Percentiles rank a stretch among this genome's conserved stretches.
Evolutionary conservation across 2,113 vertebrate species (phyloP).

Genomic region (Otus sunia): DNA sequence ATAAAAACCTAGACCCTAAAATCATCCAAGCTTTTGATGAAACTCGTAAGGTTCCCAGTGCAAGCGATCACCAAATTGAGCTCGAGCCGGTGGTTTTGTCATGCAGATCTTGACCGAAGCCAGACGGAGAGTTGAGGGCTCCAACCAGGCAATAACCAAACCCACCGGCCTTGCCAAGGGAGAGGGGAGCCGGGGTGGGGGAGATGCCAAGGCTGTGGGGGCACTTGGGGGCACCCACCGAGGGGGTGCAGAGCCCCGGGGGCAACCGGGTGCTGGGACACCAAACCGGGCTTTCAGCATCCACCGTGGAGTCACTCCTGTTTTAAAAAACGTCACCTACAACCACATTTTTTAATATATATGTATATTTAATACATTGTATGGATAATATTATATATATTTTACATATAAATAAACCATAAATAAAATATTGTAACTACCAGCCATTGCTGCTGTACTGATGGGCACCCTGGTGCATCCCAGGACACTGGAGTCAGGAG

Average conservation of each 20-base stretch:
- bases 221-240: not conserved
- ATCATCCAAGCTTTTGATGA: conserved; percentile 19
- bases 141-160: not conserved
- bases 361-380: not conserved
- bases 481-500: not conserved
- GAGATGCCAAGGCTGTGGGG: rapidly evolving
- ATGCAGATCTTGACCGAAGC: not conserved
- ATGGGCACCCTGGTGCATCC: not conserved
- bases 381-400: not conserved
- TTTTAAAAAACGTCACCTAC: not conserved
- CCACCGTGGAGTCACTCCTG: not conserved
- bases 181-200: rapidly evolving
- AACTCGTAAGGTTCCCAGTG: conserved; percentile 1
- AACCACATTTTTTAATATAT: no score
- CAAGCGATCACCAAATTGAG: not conserved
- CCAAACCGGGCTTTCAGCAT: not conserved
- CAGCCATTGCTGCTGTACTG: not conserved
- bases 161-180: rapidly evolving
- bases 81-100: not conserved
- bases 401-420: not conserved
- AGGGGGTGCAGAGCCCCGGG: not conserved
- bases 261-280: not conserved
- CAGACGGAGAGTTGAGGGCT: not conserved
- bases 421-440: not conserved
- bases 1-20: conserved; percentile 28